Base-by-base conservation (phyloP, 2,888 invertebrate genomes). In the Flexamia atlantica region DNA sequence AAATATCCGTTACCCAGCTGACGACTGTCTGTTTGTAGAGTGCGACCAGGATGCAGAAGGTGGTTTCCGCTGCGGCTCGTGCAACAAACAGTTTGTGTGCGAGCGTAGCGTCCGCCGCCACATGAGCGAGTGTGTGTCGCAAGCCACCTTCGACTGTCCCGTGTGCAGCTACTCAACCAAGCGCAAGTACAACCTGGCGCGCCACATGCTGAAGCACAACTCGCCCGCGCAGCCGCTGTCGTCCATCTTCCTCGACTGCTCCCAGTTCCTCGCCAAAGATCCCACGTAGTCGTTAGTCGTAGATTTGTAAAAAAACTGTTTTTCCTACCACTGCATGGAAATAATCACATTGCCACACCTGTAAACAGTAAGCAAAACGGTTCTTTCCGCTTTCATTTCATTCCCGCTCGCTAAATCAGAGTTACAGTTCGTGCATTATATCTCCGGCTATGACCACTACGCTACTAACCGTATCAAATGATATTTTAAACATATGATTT, bases 51-150 rank as follows among this genome's bases (percentile, higher is more conserved):
- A 64, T 1, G 4, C 3, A 1, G 64, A 64, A 17, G 64, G 64
- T 12, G 28, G 2, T 4, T 72, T 40, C n/a, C 50, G 32, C 53
- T 79, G 79, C 23, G 30, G 50, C 17, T 30, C 30, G 1, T 79
- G 79, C 57, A 53, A 53, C 79, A 79, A 79, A 14, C 79, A 30
- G n/a, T 79, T 57, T 20, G 36, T 20, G 4, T 79, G 79, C 46
- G 79, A 79, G 74, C 53, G 82, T 30, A 83, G 82, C 32, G 74
- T 83, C 7, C 72, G 60, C 28, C 72, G 82, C 12, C 82, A 83
- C 74, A 72, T 83, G 84, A 88, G 89, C 82, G 90, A 91, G 86
- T 91, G 91, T 85, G 90, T 90, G n/a, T 89, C 89, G 82, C 89
- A 88, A 20, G 90, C 90, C 9, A 64, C 30, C 9, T 70, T 83